Base-by-base conservation (phyloP, 2,888 invertebrate genomes). In the Unio delphinus region DNA sequence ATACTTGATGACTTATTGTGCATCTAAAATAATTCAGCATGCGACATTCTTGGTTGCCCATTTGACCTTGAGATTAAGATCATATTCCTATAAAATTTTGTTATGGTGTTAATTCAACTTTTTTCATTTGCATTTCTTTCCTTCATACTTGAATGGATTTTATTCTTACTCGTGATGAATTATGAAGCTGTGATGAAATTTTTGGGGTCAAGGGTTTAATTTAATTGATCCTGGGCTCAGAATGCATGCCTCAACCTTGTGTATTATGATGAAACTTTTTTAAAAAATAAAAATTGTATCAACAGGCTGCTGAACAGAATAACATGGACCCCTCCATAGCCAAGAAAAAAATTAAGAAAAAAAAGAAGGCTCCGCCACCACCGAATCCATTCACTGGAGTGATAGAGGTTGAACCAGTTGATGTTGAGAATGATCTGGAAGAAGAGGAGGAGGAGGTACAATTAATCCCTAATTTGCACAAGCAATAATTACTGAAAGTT, bases 381-480 rank as follows among this genome's bases (percentile, higher is more conserved):
- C 92, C 91, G 23, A 91, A 91, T 82, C 91, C 92, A 15, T 92
- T 92, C 70, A 89, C 91, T 26, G 92, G 91, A 76, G 87, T 86
- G 69, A 73, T 86, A 17, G 86, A 87, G 17, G 56, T 58, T 20
- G 71, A 11, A 3, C 45, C 76, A 64, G 68, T 70, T 18, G 72
- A 71, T 56, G 66, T 62, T 15, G 75, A 72, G 28, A 70, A 72
- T 30, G 71, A 72, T 23, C 72, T 68, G 3, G 68, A 75, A 61
- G 72, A 72, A 34, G 73, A 68, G 17, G 80, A 73, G 17, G 72
- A 72, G 26, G 77, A 74, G 57, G 73, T 45, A 45, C 70, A 18
- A 73, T 71, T 34, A 73, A 65, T 66, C 59, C 45, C 45, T 15
- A 45, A 23, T 61, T 60, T 55, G 45, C 64, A 28, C 55, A 58